Evolutionary conservation across 2,888 invertebrate genomes (phyloP).

Genomic region (Palloptera scutellata): DNA sequence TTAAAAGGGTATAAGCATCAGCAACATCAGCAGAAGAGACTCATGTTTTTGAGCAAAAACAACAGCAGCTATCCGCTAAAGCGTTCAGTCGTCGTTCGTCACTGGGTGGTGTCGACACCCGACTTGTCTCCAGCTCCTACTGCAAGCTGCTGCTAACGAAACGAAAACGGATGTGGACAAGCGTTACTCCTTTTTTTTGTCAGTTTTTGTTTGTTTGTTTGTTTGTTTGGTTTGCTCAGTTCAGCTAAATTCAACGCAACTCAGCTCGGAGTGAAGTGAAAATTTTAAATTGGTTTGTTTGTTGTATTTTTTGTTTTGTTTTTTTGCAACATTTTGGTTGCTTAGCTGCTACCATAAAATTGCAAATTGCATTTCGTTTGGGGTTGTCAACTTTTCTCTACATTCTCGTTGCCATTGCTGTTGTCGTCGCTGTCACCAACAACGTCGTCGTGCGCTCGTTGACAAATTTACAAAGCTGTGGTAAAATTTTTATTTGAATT

Average conservation of each 20-base stretch:
- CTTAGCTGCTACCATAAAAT: slow-evolving; percentile 49
- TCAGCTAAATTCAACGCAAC: slow-evolving; percentile 25
- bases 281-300: slow-evolving; percentile 58
- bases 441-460: slow-evolving; percentile 44
- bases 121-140: neutral
- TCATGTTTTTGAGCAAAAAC: neutral
- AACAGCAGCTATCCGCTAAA: neutral
- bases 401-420: slow-evolving; percentile 14
- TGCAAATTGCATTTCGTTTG: slow-evolving; percentile 55
- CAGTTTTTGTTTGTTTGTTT: slow-evolving; percentile 13
- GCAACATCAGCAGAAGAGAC: neutral
- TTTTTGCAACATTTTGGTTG: slow-evolving; percentile 32
- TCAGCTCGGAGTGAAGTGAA: slow-evolving; percentile 36
- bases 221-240: slow-evolving; percentile 19
- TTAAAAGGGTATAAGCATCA: slow-evolving; percentile 1
- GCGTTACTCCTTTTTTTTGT: slow-evolving; percentile 31
- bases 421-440: slow-evolving; percentile 28
- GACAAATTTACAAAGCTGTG: slow-evolving; percentile 55
- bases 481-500: slow-evolving; percentile 55
- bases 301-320: slow-evolving; percentile 8
- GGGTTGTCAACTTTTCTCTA: slow-evolving; percentile 35
- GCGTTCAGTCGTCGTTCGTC: neutral
- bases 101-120: neutral
- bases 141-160: neutral
- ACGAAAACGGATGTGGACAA: slow-evolving; percentile 40